Evolutionary conservation across 1,140 invertebrate species (phyloP), one percentile per base, ranked within the genome.

Genomic region (Lepidotrigona ventralis): DNA sequence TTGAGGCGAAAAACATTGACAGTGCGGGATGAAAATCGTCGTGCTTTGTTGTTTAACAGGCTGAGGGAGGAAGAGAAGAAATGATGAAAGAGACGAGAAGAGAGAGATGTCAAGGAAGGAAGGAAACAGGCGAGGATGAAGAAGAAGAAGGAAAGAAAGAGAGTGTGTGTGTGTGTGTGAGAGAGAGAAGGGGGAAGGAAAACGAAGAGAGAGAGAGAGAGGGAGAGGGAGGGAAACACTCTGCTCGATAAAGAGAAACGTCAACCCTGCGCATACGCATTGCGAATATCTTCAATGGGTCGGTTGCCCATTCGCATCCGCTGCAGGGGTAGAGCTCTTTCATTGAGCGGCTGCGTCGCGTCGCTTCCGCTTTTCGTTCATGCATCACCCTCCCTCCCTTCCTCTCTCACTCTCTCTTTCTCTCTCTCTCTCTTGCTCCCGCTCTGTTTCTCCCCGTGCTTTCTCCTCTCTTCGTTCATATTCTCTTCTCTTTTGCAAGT

Each of bases 221-320:
- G 60, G 21, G 26, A 33, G 33, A 68, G 26, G 15, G 5, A 46
- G 56, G 58, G 19, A 54, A 66, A 75, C 17, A 21, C 46, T 6
- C 79, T 84, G 87, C 68, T 89, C 85, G 70, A 86, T 89, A 90
- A 89, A 89, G 84, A 84, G 81, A 87, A 87, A 88, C 87, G 58
- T 68, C 81, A 83, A 83, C 70, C 70, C 81, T 66, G 86, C 88
- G 89, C 88, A 89, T 84, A 87, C 89, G 88, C 88, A 85, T 76
- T 85, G 87, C 88, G 85, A 87, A 88, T 88, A 82, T 86, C 87
- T 87, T 90, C 87, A 90, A 90, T 90, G 89, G 85, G 83, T 79
- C 81, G 87, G 81, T 86, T 77, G 85, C 84, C 86, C 86, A 88
- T 89, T 90, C 90, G 88, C 86, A 90, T 90, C 88, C 89, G 89